Evolutionary conservation across 2,113 vertebrate genomes (phyloP).

Genomic region (Rhizomys pruinosus): DNA sequence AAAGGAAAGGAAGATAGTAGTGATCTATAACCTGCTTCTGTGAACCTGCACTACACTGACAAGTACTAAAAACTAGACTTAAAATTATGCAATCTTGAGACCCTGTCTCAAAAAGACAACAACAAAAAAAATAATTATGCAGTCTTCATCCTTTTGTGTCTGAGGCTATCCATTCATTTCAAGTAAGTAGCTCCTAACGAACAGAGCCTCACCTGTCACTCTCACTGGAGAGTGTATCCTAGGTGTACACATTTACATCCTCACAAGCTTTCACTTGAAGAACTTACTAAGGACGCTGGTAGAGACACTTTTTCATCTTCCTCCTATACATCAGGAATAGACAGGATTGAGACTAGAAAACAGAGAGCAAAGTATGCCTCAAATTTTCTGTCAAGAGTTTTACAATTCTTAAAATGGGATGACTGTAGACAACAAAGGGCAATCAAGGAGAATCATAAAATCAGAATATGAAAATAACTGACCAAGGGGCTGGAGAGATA

Average conservation of each 20-base stretch:
- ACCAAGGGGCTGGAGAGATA: too few relatives aligned
- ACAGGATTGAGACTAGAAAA: conserved; percentile 22
- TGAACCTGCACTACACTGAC: neutral
- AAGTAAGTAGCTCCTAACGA: conserved; percentile 54
- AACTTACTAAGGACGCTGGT: conserved; percentile 26
- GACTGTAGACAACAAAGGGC: neutral
- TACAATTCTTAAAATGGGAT: conserved; percentile 1
- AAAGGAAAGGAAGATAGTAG: neutral
- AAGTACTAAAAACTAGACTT: conserved; percentile 20
- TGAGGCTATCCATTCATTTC: conserved; percentile 46
- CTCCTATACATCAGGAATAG: neutral
- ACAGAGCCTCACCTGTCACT: conserved; percentile 36
- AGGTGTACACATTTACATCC: neutral
- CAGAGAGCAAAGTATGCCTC: conserved; percentile 26
- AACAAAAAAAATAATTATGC: too few relatives aligned
- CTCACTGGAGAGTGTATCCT: neutral
- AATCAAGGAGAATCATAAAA: conserved; percentile 21
- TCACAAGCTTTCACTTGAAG: conserved; percentile 34
- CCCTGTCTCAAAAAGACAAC: too few relatives aligned
- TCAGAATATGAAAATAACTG: neutral
- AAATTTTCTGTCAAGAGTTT: conserved; percentile 34
- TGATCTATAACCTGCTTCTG: neutral
- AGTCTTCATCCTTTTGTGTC: conserved; percentile 7
- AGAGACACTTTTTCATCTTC: conserved; percentile 42
- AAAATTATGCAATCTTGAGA: conserved; percentile 38